Evolutionary conservation across 23 tunicate genomes (phyloP), one percentile per base, ranked within the genome.

Genomic region (Oikopleura vanhoeffeni): DNA sequence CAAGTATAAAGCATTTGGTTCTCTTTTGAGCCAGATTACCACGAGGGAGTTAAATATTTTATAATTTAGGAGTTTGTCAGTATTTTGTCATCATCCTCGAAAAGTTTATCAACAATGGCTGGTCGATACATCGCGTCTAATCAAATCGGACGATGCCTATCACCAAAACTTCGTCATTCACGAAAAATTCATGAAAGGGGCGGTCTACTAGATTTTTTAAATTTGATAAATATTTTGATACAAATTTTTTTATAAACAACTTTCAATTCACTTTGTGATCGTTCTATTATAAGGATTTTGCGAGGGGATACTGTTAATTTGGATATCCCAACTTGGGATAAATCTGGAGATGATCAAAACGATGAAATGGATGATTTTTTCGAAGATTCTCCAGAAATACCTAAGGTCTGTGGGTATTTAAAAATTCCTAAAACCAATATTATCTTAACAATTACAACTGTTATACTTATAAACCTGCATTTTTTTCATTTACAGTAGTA

Each of bases 101-200:
- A 71, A 71, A 71, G 34, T 18, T 30, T 71, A 71, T 13, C 34
- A 13, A 13, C 79, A 30, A 71, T 71, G 79, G 79, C 79, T 3
- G 79, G 79, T 4, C 79, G 79, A 13, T 71, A 71, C 79, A 71
- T 71, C 38, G 79, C 79, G 3, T 71, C 79, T 2, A 71, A 71
- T 71, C 79, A 71, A 71, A 71, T 71, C 27, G 79, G 79, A 33
- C 79, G 79, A 3, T 71, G 79, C 79, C 35, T 71, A 2, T 71
- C 79, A 18, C 79, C 79, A 30, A 71, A 30, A 30, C 79, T 71
- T 13, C 27, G 35, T 3, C 79, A 71, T 38, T 13, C 79, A 38
- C 27, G 38, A 3, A 71, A 30, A 71, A 30, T 71, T 18, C 79
- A 38, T 38, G 79, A 71, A 30, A 18, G 64, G 24, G 18, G 24